These are phyloP conservation scores for Ormyrus pomaceus DNA, from an alignment of 2,888 invertebrate species.

Conservation along the genomic window DNA sequence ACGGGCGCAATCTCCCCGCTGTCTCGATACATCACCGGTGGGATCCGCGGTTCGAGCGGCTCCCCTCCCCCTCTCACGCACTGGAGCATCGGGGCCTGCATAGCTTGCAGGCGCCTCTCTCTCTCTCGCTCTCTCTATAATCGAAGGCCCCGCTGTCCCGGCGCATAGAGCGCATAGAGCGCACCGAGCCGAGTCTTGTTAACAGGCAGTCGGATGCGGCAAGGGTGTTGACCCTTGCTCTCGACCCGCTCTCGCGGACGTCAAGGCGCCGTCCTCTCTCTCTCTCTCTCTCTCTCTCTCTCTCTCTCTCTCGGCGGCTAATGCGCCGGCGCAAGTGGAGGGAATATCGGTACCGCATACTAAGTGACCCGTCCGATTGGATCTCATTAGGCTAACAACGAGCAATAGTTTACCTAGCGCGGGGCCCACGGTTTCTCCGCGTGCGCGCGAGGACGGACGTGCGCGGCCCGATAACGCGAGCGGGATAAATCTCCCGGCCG, in stretches of 20 bases:
- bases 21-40: constrained; percentile 41
- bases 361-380: constrained; percentile 71
- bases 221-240: constrained; percentile 68
- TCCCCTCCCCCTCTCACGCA: neutral
- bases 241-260: constrained; percentile 44
- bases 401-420: constrained; percentile 60
- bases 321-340: constrained; percentile 59
- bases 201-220: constrained; percentile 55
- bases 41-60: neutral
- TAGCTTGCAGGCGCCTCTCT: neutral
- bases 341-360: constrained; percentile 68
- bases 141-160: neutral
- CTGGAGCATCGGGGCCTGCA: neutral
- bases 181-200: constrained; percentile 47
- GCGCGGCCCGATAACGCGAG: constrained; percentile 34
- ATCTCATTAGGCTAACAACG: constrained; percentile 71
- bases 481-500: constrained; percentile 33
- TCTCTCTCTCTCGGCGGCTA: constrained; percentile 15
- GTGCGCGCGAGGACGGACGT: constrained; percentile 16
- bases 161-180: neutral
- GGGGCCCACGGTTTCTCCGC: constrained; percentile 17
- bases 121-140: constrained; percentile 3
- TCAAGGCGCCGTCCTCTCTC: constrained; percentile 32
- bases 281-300: neutral
- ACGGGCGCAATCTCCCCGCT: constrained; percentile 44